phyloP scores from a whole-genome alignment of 2,113 vertebrate genomes.

The Entelurus aequoreus region DNA sequence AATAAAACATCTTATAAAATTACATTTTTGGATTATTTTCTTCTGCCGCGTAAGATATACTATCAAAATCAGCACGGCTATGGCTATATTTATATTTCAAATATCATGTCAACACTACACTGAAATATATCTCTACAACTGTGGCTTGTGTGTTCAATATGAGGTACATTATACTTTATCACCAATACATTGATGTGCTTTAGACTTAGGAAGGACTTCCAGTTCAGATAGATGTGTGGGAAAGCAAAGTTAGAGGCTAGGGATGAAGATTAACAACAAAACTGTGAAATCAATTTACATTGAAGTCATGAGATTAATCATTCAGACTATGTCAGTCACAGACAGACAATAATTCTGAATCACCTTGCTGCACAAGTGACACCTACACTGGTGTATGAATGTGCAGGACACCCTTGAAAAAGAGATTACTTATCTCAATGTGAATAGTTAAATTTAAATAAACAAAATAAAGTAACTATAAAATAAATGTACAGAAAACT shows the following conservation, averaged over 20 bases:
- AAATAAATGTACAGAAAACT: no score
- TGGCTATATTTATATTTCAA: slow-evolving; percentile 10
- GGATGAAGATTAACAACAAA: slow-evolving; percentile 25
- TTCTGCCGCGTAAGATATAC: slow-evolving; percentile 26
- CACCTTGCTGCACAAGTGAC: no score
- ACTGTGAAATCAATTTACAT: background rate
- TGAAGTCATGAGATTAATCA: slow-evolving; percentile 7
- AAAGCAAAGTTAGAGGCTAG: slow-evolving; percentile 43
- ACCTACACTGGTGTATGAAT: no score
- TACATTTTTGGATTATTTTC: slow-evolving; percentile 17
- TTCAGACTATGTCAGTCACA: background rate
- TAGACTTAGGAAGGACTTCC: slow-evolving; percentile 1
- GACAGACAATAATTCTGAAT: no score
- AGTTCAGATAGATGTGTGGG: slow-evolving; percentile 28
- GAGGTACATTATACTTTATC: slow-evolving; percentile 25
- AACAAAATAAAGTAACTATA: no score
- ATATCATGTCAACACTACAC: slow-evolving; percentile 25
- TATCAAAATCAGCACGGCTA: slow-evolving; percentile 19
- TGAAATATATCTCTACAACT: slow-evolving; percentile 29
- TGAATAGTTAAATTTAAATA: no score
- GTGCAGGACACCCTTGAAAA: no score
- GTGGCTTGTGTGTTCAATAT: slow-evolving; percentile 33
- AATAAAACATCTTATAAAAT: slow-evolving; percentile 13
- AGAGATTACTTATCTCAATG: no score
- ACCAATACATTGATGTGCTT: slow-evolving; percentile 16